Conservation (phyloP, 2,797 vertebrate species). For the Melanotaenia trifasciata region DNA sequence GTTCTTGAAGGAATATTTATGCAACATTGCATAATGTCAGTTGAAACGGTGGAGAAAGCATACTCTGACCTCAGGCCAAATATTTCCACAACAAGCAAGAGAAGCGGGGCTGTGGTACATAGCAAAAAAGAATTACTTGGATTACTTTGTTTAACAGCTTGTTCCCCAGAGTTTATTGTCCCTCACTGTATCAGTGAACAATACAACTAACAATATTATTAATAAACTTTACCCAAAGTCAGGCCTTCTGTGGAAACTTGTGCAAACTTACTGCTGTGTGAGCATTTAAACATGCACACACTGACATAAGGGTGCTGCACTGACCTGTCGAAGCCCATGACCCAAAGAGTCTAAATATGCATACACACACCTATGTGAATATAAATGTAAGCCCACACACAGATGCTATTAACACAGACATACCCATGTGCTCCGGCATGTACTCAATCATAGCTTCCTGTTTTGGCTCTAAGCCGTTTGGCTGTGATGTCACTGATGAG, state of each 20-base stretch:
- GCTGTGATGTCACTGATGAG: constrained; percentile 81
- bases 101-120: too few relatives aligned
- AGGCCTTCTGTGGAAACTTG: background rate
- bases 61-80: too few relatives aligned
- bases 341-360: constrained; percentile 41
- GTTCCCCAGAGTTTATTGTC: too few relatives aligned
- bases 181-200: too few relatives aligned
- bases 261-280: constrained; percentile 2
- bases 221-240: background rate
- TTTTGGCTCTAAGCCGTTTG: constrained; percentile 60
- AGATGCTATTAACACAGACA: constrained; percentile 36
- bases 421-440: constrained; percentile 32
- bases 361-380: constrained; percentile 35
- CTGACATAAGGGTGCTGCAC: background rate
- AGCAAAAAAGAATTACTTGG: too few relatives aligned
- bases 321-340: constrained; percentile 17
- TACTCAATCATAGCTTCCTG: constrained; percentile 73
- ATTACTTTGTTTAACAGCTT: too few relatives aligned
- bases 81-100: too few relatives aligned
- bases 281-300: constrained; percentile 4
- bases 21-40: too few relatives aligned
- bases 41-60: too few relatives aligned
- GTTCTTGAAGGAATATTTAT: too few relatives aligned
- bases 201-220: too few relatives aligned
- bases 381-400: constrained; percentile 48